phyloP scores from a whole-genome alignment of 2,888 invertebrate genomes.

The Omphaloscelis lunosa region DNA sequence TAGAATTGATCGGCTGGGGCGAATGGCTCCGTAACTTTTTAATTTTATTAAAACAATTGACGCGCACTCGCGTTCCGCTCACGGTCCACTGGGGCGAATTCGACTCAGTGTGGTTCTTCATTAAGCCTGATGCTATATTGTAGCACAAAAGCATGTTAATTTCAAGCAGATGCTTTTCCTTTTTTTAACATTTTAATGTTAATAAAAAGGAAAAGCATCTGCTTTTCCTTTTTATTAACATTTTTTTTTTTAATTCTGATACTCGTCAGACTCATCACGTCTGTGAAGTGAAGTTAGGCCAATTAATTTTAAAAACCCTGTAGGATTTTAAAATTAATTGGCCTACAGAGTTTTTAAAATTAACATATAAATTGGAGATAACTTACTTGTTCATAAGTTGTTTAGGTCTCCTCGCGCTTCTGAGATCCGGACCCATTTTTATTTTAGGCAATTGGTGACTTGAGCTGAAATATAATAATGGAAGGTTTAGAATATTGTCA shows the following conservation, averaged over 20 bases:
- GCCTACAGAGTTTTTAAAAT: too few relatives aligned
- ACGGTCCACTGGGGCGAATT: too few relatives aligned
- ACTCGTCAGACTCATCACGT: background rate
- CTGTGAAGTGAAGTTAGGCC: background rate
- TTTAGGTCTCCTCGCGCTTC: conserved; percentile 82
- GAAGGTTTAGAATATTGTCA: background rate
- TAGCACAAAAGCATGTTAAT: too few relatives aligned
- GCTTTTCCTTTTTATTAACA: too few relatives aligned
- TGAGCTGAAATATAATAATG: conserved; percentile 74
- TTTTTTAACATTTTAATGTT: too few relatives aligned
- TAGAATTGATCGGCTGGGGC: too few relatives aligned
- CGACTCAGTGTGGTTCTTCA: background rate
- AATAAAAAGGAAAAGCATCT: too few relatives aligned
- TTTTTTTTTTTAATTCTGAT: background rate
- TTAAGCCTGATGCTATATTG: background rate
- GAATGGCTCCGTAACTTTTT: too few relatives aligned
- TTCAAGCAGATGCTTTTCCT: too few relatives aligned
- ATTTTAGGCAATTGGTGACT: conserved; percentile 80
- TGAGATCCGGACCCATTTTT: conserved; percentile 84
- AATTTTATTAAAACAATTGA: background rate
- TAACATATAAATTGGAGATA: background rate
- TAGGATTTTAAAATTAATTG: too few relatives aligned
- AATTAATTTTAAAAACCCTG: background rate
- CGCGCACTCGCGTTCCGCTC: background rate
- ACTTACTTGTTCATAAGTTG: conserved; percentile 74